Evolutionary conservation across 2,888 invertebrate genomes (phyloP), one percentile per base, ranked within the genome.

Genomic region (Metallyticus violacea): DNA sequence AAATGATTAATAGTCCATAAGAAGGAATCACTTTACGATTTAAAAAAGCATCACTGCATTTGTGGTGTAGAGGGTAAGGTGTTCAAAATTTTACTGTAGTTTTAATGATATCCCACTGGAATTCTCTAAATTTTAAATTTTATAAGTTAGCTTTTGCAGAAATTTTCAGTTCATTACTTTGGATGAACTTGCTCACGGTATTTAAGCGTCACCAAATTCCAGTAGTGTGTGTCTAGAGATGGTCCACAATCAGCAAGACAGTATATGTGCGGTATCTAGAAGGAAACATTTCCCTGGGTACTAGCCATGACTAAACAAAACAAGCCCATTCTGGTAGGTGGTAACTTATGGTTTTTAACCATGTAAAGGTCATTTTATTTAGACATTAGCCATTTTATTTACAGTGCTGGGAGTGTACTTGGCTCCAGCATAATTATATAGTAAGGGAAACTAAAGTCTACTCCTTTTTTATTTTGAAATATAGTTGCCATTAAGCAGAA

Each of bases 171-270:
- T 40, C 15, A 40, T n/a, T n/a, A 40, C 40, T 40, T 7, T 2
- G 3, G 40, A 62, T 62, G 9, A 62, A 3, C 4, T 62, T 62
- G 15, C 1, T 62, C 15, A 62, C 40, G 40, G 40, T 62, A 62
- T 62, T 62, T 62, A 62, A 62, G 40, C 40, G 15, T 62, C 40
- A 15, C 77, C 77, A 77, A 28, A 27, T 83, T 77, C 83, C 83
- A 62, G 40, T 62, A 27, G 83, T 83, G 83, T 83, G 83, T 83
- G 83, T 83, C 83, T 83, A 83, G 83, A 83, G 83, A 28, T 77
- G 83, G 83, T 83, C 83, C 83, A 77, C n/a, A 77, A 83, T 83
- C 77, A 83, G 83, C 83, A 83, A 83, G 77, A 77, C 76, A 28
- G 77, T 83, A 83, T 81, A 77, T 83, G 77, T 83, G 77, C 26